Percentiles rank a stretch among this genome's conserved stretches.
phyloP scores from a whole-genome alignment of 2,797 vertebrate genomes.

The Taeniopygia guttata region DNA sequence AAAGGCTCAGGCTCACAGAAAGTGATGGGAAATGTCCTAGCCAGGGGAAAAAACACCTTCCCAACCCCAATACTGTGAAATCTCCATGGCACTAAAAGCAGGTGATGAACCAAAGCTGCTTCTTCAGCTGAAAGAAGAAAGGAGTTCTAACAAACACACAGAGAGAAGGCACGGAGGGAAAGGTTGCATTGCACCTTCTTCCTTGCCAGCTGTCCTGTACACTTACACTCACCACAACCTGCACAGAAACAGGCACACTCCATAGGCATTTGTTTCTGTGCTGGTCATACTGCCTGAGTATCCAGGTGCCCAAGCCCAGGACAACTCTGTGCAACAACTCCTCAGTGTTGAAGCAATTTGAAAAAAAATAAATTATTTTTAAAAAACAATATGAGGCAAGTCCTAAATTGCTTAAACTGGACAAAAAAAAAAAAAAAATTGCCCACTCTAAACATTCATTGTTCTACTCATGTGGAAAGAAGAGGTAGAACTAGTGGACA shows the following conservation, averaged over 20 bases:
- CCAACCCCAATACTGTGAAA: background rate
- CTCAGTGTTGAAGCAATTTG: background rate
- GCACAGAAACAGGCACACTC: background rate
- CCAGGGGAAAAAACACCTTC: background rate
- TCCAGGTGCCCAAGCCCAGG: background rate
- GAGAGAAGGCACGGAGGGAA: background rate
- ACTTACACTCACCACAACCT: background rate
- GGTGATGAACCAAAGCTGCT: background rate
- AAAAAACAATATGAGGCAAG: background rate
- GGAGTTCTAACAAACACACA: background rate
- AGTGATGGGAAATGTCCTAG: background rate
- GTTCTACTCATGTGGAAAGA: background rate
- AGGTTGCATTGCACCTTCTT: background rate
- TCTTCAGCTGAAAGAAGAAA: background rate
- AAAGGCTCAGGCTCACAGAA: background rate
- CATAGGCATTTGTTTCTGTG: background rate
- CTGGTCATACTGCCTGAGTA: background rate
- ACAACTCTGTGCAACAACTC: background rate
- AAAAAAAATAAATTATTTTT: background rate
- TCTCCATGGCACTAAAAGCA: background rate
- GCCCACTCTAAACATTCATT: background rate
- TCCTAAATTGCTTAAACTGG: background rate
- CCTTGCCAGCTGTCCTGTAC: background rate
- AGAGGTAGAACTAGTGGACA: constrained; percentile 4
- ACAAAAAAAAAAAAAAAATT: background rate